A percentile compares a stretch with the other conserved stretches of the same genome.
Conservation (phyloP, 2,113 vertebrate genomes). For the Tringa solitaria region DNA sequence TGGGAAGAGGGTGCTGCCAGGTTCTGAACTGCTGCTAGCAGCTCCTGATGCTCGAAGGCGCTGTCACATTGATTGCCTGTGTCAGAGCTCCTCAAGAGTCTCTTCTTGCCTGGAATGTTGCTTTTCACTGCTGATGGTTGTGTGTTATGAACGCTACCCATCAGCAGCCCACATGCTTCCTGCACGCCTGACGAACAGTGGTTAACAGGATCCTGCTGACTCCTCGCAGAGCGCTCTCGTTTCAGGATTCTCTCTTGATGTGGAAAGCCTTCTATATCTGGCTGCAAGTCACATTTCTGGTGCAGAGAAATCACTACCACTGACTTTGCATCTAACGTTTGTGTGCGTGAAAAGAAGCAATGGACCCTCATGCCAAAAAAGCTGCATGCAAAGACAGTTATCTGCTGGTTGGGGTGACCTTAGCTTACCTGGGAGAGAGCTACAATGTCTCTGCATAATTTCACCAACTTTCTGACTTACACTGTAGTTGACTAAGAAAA, state of each 20-base stretch:
- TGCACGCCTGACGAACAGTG: rapidly evolving
- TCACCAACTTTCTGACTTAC: background rate
- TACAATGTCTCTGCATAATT: background rate
- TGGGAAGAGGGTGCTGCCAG: background rate
- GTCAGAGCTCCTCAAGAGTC: background rate
- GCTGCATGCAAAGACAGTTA: background rate
- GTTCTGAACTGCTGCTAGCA: background rate
- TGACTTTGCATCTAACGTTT: background rate
- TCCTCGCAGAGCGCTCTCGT: background rate
- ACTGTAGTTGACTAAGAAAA: background rate
- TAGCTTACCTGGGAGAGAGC: background rate
- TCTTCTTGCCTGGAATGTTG: background rate
- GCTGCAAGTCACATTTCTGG: background rate
- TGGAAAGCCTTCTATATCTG: background rate
- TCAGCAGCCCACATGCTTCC: background rate
- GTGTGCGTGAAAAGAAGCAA: background rate
- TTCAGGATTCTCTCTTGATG: background rate
- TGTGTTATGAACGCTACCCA: background rate
- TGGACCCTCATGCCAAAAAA: background rate
- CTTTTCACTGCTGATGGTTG: background rate
- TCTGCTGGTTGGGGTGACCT: background rate
- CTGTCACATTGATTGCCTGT: background rate
- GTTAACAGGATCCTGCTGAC: background rate
- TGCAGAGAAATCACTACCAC: background rate
- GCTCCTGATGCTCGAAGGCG: background rate